A percentile compares a stretch with the other conserved stretches of the same genome.
phyloP scores from a whole-genome alignment of 2,888 invertebrate species.

The Yponomeuta cagnagella region DNA sequence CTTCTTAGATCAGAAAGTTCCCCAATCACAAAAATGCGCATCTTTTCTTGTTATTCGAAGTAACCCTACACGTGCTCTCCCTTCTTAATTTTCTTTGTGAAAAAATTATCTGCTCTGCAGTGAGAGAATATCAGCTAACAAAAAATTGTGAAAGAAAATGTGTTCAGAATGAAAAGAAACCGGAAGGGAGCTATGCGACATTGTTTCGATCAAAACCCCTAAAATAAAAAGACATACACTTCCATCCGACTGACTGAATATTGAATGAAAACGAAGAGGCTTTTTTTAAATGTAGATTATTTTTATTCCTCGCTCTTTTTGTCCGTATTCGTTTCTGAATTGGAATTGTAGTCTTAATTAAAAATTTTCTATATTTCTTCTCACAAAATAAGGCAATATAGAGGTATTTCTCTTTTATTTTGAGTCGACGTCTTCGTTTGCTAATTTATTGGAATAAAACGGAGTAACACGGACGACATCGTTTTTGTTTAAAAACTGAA shows the following conservation, averaged over 20 bases:
- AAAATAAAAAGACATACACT: neutral
- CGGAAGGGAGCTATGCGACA: neutral
- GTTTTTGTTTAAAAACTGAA: too few relatives aligned
- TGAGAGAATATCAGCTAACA: too few relatives aligned
- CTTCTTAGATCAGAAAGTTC: too few relatives aligned
- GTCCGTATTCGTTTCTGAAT: neutral
- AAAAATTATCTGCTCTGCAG: too few relatives aligned
- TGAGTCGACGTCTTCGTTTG: too few relatives aligned
- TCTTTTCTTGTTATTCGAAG: too few relatives aligned
- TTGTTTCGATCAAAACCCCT: slow-evolving; percentile 1
- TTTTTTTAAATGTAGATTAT: neutral
- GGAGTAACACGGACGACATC: too few relatives aligned
- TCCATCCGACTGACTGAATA: neutral
- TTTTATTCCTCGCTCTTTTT: neutral
- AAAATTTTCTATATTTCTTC: neutral
- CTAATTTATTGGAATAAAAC: too few relatives aligned
- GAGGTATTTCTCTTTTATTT: too few relatives aligned
- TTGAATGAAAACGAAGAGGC: neutral
- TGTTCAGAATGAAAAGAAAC: neutral
- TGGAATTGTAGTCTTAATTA: neutral
- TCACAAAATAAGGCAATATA: neutral
- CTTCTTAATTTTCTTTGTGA: too few relatives aligned
- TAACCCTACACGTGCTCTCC: too few relatives aligned
- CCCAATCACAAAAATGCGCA: too few relatives aligned
- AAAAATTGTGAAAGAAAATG: neutral